Percentiles rank a stretch among this genome's conserved stretches.
These are phyloP conservation scores for Phoeniculus purpureus DNA, from an alignment of 2,797 vertebrate genomes.

Conservation along the genomic window DNA sequence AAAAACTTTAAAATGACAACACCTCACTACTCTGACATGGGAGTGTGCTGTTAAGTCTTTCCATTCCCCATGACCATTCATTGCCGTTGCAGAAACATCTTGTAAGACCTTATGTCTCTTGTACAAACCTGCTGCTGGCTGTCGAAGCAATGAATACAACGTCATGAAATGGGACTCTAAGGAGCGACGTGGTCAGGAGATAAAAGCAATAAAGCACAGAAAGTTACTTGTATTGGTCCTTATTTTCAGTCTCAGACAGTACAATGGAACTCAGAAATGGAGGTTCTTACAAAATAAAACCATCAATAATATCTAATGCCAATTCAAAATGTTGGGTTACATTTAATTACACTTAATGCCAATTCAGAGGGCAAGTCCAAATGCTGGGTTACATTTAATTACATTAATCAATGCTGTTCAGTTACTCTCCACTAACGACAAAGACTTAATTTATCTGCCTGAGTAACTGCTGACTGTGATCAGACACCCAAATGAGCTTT, in stretches of 20 bases:
- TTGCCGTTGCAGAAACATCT: neutral
- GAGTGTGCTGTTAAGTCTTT: neutral
- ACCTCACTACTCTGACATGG: neutral
- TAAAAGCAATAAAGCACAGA: neutral
- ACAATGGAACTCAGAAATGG: neutral
- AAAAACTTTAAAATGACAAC: neutral
- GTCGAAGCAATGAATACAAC: neutral
- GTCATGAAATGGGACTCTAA: neutral
- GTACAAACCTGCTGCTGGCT: neutral
- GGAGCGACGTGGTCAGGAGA: neutral
- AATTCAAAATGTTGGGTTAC: neutral
- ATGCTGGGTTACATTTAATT: constrained; percentile 31
- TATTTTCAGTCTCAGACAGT: neutral
- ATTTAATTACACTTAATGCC: constrained; percentile 1
- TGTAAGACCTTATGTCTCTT: neutral
- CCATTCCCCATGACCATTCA: neutral
- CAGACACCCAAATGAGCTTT: neutral
- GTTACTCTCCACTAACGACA: neutral
- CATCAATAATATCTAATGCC: neutral
- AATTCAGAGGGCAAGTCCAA: neutral
- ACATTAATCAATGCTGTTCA: neutral
- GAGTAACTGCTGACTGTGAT: neutral
- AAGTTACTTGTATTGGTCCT: neutral
- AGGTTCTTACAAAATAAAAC: neutral
- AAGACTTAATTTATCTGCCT: neutral